Percentiles rank a stretch among this genome's conserved stretches.
phyloP scores from a whole-genome alignment of 2,797 vertebrate species.

The Astyanax mexicanus region DNA sequence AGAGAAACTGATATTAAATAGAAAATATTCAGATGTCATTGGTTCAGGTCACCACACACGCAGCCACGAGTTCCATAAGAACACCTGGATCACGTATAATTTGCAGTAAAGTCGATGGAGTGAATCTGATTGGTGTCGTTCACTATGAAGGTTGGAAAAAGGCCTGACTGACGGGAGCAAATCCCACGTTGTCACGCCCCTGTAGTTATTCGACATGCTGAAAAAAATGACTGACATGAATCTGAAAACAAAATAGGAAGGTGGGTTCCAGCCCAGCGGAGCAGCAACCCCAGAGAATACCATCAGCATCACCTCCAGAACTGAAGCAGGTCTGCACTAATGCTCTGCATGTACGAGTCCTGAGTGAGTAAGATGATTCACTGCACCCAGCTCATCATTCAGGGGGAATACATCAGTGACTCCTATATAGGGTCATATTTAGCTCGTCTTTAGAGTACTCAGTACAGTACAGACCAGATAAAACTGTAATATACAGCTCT shows the following conservation, averaged over 20 bases:
- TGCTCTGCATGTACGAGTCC: neutral
- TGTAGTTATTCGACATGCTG: constrained; percentile 13
- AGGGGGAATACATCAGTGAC: neutral
- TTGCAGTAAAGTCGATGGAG: neutral
- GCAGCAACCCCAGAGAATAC: constrained; percentile 3
- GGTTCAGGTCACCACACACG: neutral
- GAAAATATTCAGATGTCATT: neutral
- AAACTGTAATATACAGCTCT: too few relatives aligned
- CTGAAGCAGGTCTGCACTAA: neutral
- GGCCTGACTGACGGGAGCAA: constrained; percentile 27
- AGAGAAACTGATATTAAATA: too few relatives aligned
- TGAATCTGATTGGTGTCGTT: constrained; percentile 24
- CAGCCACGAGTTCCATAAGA: neutral
- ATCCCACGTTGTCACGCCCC: constrained; percentile 24
- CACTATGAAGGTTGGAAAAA: constrained; percentile 10
- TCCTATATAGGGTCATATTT: too few relatives aligned
- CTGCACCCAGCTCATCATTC: neutral
- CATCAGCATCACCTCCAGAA: neutral
- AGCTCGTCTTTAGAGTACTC: neutral
- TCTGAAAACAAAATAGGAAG: constrained; percentile 18
- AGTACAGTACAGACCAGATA: neutral
- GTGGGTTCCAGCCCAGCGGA: constrained; percentile 26
- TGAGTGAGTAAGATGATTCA: neutral
- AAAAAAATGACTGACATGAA: constrained; percentile 38
- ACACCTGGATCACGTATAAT: neutral